Evolutionary conservation across 2,113 vertebrate species (phyloP).

Genomic region (Sphyrna mokarran): DNA sequence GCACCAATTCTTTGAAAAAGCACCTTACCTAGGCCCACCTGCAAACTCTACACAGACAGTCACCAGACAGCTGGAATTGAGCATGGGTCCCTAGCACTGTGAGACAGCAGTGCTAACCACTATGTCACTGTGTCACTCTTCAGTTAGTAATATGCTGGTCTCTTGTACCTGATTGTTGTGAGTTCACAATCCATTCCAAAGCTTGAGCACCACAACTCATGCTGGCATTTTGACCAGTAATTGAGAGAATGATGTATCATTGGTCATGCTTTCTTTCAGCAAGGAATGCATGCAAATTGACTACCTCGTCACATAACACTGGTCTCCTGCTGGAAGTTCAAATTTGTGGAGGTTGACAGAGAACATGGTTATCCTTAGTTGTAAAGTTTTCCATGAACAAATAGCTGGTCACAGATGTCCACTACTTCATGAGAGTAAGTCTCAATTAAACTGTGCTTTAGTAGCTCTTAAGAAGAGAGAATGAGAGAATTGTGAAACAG

Average conservation of each 20-base stretch:
- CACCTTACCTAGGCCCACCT: too few species aligned
- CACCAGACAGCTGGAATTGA: too few species aligned
- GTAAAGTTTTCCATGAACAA: background rate
- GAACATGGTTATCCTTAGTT: background rate
- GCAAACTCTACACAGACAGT: too few species aligned
- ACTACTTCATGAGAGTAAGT: background rate
- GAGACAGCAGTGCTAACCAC: too few species aligned
- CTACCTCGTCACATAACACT: background rate
- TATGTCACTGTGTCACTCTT: too few species aligned
- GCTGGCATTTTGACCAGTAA: background rate
- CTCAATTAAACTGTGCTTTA: background rate
- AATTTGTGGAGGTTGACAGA: background rate
- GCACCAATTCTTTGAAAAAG: too few species aligned
- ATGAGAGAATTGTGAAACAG: background rate
- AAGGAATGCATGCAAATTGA: background rate
- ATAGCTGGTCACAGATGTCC: background rate
- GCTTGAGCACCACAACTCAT: background rate
- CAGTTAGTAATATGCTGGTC: background rate
- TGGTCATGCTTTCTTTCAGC: background rate
- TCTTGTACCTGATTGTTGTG: background rate
- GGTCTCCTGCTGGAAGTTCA: background rate
- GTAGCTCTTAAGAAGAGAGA: background rate
- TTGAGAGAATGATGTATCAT: background rate
- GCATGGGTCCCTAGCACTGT: too few species aligned
- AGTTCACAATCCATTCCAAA: background rate